Evolutionary conservation across 2,888 invertebrate species (phyloP).

Genomic region (Perizoma affinitatum): DNA sequence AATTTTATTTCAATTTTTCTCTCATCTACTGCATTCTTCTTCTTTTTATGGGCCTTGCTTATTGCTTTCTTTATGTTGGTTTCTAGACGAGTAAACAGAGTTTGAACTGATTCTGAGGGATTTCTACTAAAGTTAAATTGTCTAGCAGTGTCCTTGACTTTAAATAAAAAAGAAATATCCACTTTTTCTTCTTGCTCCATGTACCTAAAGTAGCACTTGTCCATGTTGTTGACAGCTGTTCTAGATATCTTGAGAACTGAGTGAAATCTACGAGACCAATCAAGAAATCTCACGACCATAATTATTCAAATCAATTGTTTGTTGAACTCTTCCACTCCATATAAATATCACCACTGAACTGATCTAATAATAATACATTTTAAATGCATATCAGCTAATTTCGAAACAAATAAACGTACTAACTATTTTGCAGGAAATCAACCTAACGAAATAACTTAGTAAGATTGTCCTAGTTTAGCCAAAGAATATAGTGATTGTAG

Average conservation of each 20-base stretch:
- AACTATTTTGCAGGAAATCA: too few relatives aligned
- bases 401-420: too few relatives aligned
- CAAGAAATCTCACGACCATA: slow-evolving; percentile 48
- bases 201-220: slow-evolving; percentile 73
- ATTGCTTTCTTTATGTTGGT: slow-evolving; percentile 87
- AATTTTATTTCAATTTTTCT: slow-evolving; percentile 52
- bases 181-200: slow-evolving; percentile 62
- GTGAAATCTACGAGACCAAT: slow-evolving; percentile 47
- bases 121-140: slow-evolving; percentile 89
- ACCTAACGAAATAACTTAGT: too few relatives aligned
- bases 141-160: slow-evolving; percentile 70
- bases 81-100: slow-evolving; percentile 85
- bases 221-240: slow-evolving; percentile 60
- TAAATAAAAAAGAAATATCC: slow-evolving; percentile 67
- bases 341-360: too few relatives aligned
- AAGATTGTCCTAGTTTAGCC: too few relatives aligned
- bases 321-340: too few relatives aligned
- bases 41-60: slow-evolving; percentile 76
- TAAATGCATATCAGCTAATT: too few relatives aligned
- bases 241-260: slow-evolving; percentile 57
- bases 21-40: slow-evolving; percentile 35
- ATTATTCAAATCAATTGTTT: slow-evolving; percentile 1
- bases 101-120: slow-evolving; percentile 84
- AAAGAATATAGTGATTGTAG: too few relatives aligned
- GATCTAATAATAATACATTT: too few relatives aligned